These are phyloP conservation scores for Coptotermes formosanus DNA, from an alignment of 1,140 invertebrate genomes.

Conservation along the genomic window DNA sequence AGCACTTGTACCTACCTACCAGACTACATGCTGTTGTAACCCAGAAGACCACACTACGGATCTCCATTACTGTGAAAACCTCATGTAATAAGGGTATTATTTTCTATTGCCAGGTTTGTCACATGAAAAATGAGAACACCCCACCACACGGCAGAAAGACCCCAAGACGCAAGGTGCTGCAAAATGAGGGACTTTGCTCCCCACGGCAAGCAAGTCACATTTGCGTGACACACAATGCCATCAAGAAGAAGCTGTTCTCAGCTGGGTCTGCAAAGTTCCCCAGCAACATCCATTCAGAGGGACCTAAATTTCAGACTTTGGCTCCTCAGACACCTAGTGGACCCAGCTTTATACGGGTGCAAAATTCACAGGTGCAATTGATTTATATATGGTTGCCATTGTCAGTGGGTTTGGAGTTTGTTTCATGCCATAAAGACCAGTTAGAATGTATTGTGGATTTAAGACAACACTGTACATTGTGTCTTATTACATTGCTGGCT, in stretches of 20 bases:
- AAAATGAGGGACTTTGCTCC: not conserved
- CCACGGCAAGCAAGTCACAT: not conserved
- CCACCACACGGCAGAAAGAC: slow-evolving; percentile 17
- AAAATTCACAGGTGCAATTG: slow-evolving; percentile 38
- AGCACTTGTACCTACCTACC: no score
- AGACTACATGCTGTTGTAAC: no score
- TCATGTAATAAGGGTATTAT: not conserved
- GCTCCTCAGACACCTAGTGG: slow-evolving; percentile 32
- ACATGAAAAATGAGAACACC: slow-evolving; percentile 1
- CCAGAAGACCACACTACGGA: no score
- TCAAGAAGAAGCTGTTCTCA: slow-evolving; percentile 25
- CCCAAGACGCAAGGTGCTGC: not conserved
- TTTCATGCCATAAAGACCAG: no score
- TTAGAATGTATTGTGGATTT: no score
- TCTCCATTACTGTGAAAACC: no score
- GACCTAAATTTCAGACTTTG: slow-evolving; percentile 26
- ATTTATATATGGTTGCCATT: no score
- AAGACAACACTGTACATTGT: no score
- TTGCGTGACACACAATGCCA: not conserved
- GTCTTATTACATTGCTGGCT: no score
- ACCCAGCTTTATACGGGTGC: slow-evolving; percentile 37
- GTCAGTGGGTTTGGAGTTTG: no score
- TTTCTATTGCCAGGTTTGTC: not conserved
- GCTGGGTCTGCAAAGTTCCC: not conserved
- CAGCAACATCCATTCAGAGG: not conserved